Conservation (phyloP, 2,797 vertebrate genomes). For the Brachyalestes nurse region DNA sequence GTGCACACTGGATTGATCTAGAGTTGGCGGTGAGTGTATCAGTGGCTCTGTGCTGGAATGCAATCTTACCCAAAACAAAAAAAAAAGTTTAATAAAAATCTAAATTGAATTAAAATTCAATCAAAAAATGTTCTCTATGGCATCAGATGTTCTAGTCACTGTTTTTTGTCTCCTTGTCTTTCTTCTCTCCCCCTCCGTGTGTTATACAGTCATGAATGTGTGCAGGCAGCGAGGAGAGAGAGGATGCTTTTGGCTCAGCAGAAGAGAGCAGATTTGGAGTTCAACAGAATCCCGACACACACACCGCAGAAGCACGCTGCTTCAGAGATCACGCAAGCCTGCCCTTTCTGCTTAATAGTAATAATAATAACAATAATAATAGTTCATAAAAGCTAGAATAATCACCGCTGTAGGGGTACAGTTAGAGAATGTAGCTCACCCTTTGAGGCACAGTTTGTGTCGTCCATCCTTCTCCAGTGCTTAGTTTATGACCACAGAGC, state of each 20-base stretch:
- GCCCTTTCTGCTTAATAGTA: neutral
- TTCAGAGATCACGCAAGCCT: neutral
- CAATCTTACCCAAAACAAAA: neutral
- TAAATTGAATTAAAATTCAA: too few relatives aligned
- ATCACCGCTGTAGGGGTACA: too few relatives aligned
- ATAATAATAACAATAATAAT: too few relatives aligned
- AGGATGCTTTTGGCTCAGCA: neutral
- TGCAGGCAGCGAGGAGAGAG: constrained; percentile 1
- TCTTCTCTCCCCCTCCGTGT: neutral
- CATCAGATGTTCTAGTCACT: neutral
- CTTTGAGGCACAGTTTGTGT: too few relatives aligned
- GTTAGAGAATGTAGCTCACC: too few relatives aligned
- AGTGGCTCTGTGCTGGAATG: neutral
- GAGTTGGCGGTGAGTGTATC: neutral
- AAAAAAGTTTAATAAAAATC: neutral
- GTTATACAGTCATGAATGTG: neutral
- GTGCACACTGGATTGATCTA: neutral
- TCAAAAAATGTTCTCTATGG: neutral
- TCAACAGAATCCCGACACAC: neutral
- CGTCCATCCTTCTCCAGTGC: too few relatives aligned
- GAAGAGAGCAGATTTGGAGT: constrained; percentile 8
- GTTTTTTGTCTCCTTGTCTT: neutral
- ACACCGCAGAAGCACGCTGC: neutral
- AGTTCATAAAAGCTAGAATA: too few relatives aligned
- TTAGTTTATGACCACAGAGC: too few relatives aligned